Conservation (phyloP, 2,888 invertebrate species). For the Deroplatys truncata region DNA sequence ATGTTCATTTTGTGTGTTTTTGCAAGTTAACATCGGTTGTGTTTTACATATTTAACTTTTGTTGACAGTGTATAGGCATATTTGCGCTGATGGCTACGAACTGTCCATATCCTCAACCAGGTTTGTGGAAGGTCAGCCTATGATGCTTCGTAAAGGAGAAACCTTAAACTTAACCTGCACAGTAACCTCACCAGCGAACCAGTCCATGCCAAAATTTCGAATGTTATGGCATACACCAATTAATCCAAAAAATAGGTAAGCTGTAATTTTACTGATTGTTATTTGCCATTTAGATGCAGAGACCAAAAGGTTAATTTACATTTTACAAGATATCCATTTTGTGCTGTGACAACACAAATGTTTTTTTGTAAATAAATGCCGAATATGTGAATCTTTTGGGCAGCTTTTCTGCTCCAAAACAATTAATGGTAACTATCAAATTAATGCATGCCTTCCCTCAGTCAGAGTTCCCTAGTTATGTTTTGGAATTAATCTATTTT, state of each 20-base stretch:
- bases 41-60: not conserved
- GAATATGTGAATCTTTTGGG: too few species aligned
- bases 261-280: not conserved
- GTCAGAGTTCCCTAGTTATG: too few species aligned
- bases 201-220: constrained; percentile 2
- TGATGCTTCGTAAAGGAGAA: constrained; percentile 21
- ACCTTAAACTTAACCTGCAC: constrained; percentile 38
- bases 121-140: not conserved
- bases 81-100: not conserved
- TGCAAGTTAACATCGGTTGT: not conserved
- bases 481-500: too few species aligned
- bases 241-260: constrained; percentile 14
- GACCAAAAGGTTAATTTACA: too few species aligned
- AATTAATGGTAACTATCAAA: too few species aligned
- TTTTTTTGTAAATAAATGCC: too few species aligned
- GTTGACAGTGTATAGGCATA: not conserved
- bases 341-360: not conserved
- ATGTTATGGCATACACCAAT: constrained; percentile 14
- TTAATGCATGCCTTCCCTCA: too few species aligned
- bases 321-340: too few species aligned
- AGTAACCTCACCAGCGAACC: constrained; percentile 3
- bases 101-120: not conserved
- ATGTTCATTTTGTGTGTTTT: not conserved
- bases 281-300: too few species aligned
- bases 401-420: too few species aligned